Percentiles rank a stretch among this genome's conserved stretches.
Conservation (phyloP, 2,888 invertebrate species). For the Cryptosula pallasiana region DNA sequence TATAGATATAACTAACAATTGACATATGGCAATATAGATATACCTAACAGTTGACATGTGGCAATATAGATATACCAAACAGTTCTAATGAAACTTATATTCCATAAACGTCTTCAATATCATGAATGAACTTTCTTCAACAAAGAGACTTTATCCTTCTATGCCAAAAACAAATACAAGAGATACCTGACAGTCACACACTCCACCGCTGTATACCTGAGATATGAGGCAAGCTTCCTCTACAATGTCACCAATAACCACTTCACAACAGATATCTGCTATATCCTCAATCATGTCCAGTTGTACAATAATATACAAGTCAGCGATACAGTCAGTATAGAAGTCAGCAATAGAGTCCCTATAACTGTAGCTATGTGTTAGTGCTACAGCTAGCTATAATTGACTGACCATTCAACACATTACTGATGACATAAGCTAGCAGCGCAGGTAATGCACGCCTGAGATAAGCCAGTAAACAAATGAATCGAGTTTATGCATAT, state of each 20-base stretch:
- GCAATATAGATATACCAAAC: no score
- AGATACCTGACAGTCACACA: no score
- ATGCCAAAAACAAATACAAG: no score
- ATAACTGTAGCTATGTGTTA: not conserved
- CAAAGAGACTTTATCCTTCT: no score
- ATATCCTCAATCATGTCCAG: not conserved
- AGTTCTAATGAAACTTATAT: no score
- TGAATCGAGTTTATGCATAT: not conserved
- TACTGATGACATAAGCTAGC: not conserved
- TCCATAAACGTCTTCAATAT: no score
- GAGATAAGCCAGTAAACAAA: slow-evolving; percentile 17
- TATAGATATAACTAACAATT: no score
- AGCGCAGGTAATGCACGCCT: not conserved
- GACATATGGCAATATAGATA: no score
- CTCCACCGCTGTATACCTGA: slow-evolving; percentile 15
- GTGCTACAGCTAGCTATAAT: not conserved
- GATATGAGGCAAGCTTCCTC: not conserved
- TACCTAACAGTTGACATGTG: no score
- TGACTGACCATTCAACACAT: not conserved
- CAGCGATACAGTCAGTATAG: not conserved
- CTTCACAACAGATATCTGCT: slow-evolving; percentile 12
- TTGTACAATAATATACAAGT: not conserved
- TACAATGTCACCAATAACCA: not conserved
- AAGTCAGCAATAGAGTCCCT: not conserved
- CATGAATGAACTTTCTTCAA: no score